Base-by-base conservation (phyloP, 1,140 invertebrate species). In the Drosophila asahinai region DNA sequence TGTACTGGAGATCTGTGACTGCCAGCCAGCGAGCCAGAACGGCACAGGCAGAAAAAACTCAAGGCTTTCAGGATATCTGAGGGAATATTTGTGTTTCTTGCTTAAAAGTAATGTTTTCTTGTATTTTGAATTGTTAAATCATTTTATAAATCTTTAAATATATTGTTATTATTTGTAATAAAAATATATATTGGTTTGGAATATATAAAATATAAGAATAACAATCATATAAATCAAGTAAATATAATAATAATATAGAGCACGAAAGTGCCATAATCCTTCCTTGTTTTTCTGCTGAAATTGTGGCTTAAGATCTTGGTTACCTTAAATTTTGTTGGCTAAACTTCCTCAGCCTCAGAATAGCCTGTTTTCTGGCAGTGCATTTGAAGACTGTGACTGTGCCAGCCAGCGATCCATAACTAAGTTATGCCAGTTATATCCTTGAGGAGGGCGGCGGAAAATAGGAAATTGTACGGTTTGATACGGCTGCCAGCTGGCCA, bases 391-490 rank as follows among this genome's bases (percentile, higher is more conserved):
- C 27, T 48, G 40, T 57, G 33, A 43, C 57, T 59, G 27, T 54
- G 51, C 19, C 22, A 42, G 25, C 19, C 47, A 64, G 36, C 73
- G 59, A 77, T 17, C 60, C 80, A 55, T 77, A 81, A 89, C 84
- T 71, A 83, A 86, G 51, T 79, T 89, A 89, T 89, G 81, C 84
- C 65, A 81, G 52, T 42, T 58, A 40, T 62, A 51, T 47, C 22
- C 12, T 9, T 43, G n/a, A 43, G 30, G 40, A 11, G 48, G 65
- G 60, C 22, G 57, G 58, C 45, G 48, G 27, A 43, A 77, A 58
- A 77, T 77, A 40, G 59, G 38, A 55, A 59, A 66, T 60, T 57
- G 22, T 49, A 49, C 43, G 25, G 33, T 76, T 38, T 43, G 40
- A 55, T 43, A 51, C 33, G 27, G 49, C 11, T 11, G 70, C 54